A percentile compares a stretch with the other conserved stretches of the same genome.
These are phyloP conservation scores for Uromys caudimaculatus DNA, from an alignment of 2,797 vertebrate genomes.

Conservation along the genomic window DNA sequence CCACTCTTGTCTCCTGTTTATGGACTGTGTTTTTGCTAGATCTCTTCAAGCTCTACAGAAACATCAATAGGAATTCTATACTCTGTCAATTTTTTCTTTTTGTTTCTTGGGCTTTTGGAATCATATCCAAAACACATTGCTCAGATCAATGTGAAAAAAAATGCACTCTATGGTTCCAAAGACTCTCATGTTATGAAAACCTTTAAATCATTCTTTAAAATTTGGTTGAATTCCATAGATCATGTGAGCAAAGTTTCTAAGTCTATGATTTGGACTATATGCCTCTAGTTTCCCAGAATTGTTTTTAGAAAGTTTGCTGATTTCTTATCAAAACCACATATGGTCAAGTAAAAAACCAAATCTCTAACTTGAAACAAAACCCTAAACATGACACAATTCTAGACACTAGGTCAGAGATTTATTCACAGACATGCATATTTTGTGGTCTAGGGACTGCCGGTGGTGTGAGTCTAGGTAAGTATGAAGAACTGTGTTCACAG, in stretches of 20 bases:
- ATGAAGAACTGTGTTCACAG: not conserved
- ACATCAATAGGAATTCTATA: not conserved
- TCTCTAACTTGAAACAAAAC: not conserved
- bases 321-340: not conserved
- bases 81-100: not conserved
- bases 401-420: not conserved
- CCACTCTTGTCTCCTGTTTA: too few relatives aligned
- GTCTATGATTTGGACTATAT: not conserved
- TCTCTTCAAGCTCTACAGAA: not conserved
- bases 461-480: not conserved
- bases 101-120: not conserved
- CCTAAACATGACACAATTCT: not conserved
- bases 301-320: not conserved
- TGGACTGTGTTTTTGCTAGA: not conserved
- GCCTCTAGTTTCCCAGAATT: not conserved
- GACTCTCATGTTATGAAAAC: not conserved
- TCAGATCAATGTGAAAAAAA: not conserved
- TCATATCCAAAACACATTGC: not conserved
- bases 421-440: not conserved
- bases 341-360: not conserved
- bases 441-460: not conserved
- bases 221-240: not conserved
- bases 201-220: not conserved
- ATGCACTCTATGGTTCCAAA: not conserved
- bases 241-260: not conserved